Conservation (phyloP, 2,797 vertebrate genomes). For the Hapalemur alaotrensis region DNA sequence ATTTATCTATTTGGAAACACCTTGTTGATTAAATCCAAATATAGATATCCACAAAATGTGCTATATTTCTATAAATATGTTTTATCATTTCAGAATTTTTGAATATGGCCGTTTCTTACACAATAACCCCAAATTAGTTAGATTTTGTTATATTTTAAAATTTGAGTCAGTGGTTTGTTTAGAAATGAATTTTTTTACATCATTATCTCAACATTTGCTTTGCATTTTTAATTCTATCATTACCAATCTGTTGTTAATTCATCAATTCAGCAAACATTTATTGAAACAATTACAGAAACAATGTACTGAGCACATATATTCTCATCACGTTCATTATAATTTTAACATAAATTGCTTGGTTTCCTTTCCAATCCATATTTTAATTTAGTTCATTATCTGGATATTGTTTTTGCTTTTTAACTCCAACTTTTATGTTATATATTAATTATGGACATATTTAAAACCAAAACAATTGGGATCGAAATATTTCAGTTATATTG, state of each 20-base stretch:
- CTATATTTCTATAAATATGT: not conserved
- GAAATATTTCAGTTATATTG: constrained; percentile 7
- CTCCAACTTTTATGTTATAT: not conserved
- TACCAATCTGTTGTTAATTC: not conserved
- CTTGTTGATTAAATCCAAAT: not conserved
- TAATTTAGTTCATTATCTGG: not conserved
- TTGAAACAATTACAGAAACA: not conserved
- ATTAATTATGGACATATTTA: not conserved
- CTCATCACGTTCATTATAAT: not conserved
- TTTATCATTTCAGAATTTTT: constrained; percentile 35
- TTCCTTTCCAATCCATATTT: constrained; percentile 16
- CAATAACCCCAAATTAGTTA: not conserved
- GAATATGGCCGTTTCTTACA: not conserved
- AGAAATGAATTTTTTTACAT: not conserved
- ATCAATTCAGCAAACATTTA: not conserved
- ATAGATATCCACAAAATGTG: not conserved
- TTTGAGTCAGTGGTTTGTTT: not conserved
- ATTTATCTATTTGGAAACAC: constrained; percentile 20
- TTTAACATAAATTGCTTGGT: constrained; percentile 12
- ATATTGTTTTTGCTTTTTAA: constrained; percentile 30
- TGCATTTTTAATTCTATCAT: not conserved
- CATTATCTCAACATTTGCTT: not conserved
- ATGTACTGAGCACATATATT: not conserved
- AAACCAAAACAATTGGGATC: constrained; percentile 2
- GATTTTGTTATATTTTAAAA: constrained; percentile 34